Base-by-base conservation (phyloP, 1,140 invertebrate genomes). In the Lepidostoma basale region DNA sequence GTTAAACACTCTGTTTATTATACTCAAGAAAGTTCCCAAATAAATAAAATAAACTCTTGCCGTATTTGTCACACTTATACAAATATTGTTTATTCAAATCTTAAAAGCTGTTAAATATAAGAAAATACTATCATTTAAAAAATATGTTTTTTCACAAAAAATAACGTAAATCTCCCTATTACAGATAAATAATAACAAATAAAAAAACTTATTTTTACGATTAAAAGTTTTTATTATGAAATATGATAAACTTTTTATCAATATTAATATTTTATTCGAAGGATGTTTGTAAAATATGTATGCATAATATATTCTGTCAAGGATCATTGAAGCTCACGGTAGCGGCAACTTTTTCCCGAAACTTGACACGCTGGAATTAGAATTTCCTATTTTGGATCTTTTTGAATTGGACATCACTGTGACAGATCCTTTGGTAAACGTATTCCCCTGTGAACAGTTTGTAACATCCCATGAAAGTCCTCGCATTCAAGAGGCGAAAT, bases 321-420 rank as follows among this genome's bases (percentile, higher is more conserved):
- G 12, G 12, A 20, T 18, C 8, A 28, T 10, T 52, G 20, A 12
- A 26, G 3, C 28, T 33, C 5, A 33, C 6, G 12, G 5, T 14
- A 9, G 6, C 16, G 33, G 33, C 10, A 10, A 3, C 22, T 58
- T 23, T 40, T 58, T 58, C 16, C 54, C 36, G 16, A 16, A 39
- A 20, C 33, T 56, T 60, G 68, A 69, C 62, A 69, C 62, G 20
- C 60, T 36, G 39, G 28, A 60, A 64, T 65, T 65, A 60, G 62
- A 69, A 69, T 60, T 69, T 69, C 63, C 62, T 56, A 69, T 69
- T 54, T 60, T 52, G 58, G 68, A 65, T 69, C 36, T 62, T 42
- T 65, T 65, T 52, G 62, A 69, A 69, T 60, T 65, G 18, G 28
- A 62, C 60, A 47, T 47, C 44, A 9, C 33, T 42, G n/a, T 62